Evolutionary conservation across 2,888 invertebrate species (phyloP).

Genomic region (Arrhopalites spinosus): DNA sequence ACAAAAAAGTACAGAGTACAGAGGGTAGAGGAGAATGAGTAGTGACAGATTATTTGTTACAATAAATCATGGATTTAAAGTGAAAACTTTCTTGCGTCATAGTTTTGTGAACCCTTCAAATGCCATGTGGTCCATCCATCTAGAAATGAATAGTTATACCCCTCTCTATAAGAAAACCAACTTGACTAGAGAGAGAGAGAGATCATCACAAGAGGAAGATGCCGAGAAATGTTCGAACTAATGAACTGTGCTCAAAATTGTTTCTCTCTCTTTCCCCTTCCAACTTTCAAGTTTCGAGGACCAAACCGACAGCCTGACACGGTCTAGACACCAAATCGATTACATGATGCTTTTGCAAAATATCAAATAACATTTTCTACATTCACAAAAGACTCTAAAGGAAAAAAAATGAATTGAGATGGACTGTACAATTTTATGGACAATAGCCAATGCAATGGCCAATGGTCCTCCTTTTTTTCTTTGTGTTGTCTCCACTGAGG

Average conservation of each 20-base stretch:
- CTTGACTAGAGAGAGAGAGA: conserved; percentile 6
- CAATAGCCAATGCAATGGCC: too few species aligned
- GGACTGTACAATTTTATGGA: neutral
- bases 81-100: conserved; percentile 5
- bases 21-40: neutral
- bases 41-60: conserved; percentile 13
- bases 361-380: neutral
- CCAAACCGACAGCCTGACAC: conserved; percentile 14
- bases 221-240: conserved; percentile 13
- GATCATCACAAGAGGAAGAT: conserved; percentile 2
- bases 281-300: too few species aligned
- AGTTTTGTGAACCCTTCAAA: conserved; percentile 2
- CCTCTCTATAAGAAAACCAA: neutral
- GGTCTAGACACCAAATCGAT: conserved; percentile 16
- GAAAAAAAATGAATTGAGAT: too few species aligned
- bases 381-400: neutral
- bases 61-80: conserved; percentile 13
- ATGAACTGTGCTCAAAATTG: conserved; percentile 17
- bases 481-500: too few species aligned
- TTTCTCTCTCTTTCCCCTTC: neutral
- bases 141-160: conserved; percentile 10
- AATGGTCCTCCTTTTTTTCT: too few species aligned
- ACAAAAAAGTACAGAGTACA: too few species aligned
- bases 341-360: neutral
- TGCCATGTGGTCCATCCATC: conserved; percentile 13